phyloP scores from a whole-genome alignment of 2,113 vertebrate genomes.

The Ciconia boyciana region DNA sequence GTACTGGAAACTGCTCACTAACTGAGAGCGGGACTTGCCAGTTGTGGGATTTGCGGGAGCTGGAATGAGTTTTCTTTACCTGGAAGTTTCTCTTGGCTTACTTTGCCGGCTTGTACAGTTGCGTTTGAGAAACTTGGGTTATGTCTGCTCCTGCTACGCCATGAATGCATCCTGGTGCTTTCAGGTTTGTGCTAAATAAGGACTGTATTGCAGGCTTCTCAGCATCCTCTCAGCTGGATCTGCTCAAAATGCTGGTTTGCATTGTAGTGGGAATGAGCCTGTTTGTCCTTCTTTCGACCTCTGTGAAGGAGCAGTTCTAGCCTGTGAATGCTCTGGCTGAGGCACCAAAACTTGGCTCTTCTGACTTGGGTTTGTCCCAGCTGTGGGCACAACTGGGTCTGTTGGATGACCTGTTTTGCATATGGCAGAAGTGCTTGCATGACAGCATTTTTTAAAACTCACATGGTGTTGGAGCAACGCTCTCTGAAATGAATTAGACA shows the following conservation, averaged over 20 bases:
- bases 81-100: background rate
- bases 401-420: background rate
- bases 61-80: background rate
- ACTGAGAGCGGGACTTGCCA: background rate
- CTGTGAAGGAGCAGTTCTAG: background rate
- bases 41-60: background rate
- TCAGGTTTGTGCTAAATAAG: background rate
- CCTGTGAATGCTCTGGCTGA: background rate
- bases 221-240: background rate
- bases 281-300: background rate
- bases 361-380: background rate
- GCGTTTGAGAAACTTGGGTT: background rate
- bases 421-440: background rate
- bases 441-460: background rate
- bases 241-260: background rate
- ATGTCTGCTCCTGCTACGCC: background rate
- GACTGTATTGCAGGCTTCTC: background rate
- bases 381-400: background rate
- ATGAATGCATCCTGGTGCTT: background rate
- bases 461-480: rapidly evolving
- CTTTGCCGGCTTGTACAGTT: background rate
- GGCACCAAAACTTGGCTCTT: background rate
- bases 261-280: background rate
- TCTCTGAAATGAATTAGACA: background rate
- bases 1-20: background rate